phyloP scores from a whole-genome alignment of 2,888 invertebrate species.

The Plagiodera versicolora region DNA sequence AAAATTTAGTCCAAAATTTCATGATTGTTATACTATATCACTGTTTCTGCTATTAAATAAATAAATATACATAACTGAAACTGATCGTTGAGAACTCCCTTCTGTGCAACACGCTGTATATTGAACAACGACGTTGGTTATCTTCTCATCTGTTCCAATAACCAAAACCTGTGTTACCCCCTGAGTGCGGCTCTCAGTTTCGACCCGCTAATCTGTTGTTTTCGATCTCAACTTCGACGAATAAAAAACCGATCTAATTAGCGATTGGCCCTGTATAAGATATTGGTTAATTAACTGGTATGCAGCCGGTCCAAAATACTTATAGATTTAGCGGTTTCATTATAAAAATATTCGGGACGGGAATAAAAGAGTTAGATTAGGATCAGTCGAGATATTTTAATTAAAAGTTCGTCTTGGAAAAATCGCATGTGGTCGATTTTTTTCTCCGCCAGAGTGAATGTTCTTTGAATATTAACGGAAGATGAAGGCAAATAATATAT shows the following conservation, averaged over 20 bases:
- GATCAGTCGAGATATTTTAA: slow-evolving; percentile 54
- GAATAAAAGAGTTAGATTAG: slow-evolving; percentile 44
- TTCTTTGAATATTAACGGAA: not conserved
- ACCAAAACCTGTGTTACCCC: not conserved
- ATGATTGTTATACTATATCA: too few relatives aligned
- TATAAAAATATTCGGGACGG: slow-evolving; percentile 43
- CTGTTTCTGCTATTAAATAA: too few relatives aligned
- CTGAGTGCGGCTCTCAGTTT: not conserved
- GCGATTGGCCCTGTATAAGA: slow-evolving; percentile 33
- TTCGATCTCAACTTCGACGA: slow-evolving; percentile 14
- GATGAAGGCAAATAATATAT: too few relatives aligned
- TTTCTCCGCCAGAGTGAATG: too few relatives aligned
- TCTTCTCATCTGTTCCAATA: not conserved
- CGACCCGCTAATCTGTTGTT: slow-evolving; percentile 16
- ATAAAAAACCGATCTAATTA: slow-evolving; percentile 30
- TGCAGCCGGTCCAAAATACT: slow-evolving; percentile 33
- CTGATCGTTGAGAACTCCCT: too few relatives aligned
- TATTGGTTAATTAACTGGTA: slow-evolving; percentile 42
- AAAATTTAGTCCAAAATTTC: too few relatives aligned
- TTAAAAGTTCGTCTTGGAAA: slow-evolving; percentile 40
- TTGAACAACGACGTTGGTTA: not conserved
- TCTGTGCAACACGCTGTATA: too few relatives aligned
- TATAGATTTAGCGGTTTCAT: slow-evolving; percentile 44
- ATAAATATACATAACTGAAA: too few relatives aligned
- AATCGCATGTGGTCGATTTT: not conserved